phyloP scores from a whole-genome alignment of 23 tunicate genomes.

The Clavelina lepadiformis region DNA sequence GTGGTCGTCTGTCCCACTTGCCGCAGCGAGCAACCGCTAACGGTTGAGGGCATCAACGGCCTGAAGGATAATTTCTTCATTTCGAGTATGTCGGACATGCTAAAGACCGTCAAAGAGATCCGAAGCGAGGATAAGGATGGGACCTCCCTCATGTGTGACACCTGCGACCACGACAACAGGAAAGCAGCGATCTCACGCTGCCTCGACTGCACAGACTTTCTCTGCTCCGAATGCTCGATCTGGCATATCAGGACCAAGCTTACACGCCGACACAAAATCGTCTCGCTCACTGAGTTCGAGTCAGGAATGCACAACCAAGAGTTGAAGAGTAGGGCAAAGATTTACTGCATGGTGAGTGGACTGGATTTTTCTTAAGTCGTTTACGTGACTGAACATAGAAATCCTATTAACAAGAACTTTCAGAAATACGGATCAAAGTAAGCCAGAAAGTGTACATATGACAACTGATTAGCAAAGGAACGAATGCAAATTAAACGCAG shows the following conservation, averaged over 20 bases:
- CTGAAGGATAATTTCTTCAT: slow-evolving; percentile 84
- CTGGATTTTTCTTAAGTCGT: too few relatives aligned
- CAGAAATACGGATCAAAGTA: too few relatives aligned
- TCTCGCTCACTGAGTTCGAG: slow-evolving; percentile 80
- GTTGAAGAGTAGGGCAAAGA: slow-evolving; percentile 85
- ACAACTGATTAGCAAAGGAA: too few relatives aligned
- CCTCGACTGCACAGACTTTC: slow-evolving; percentile 91
- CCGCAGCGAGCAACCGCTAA: slow-evolving; percentile 71
- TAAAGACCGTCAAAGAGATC: slow-evolving; percentile 93
- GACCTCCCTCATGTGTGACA: slow-evolving; percentile 89
- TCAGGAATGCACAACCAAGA: slow-evolving; percentile 96
- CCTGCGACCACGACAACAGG: slow-evolving; percentile 85
- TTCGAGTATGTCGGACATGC: slow-evolving; percentile 94
- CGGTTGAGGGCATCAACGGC: slow-evolving; percentile 66
- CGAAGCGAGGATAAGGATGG: slow-evolving; percentile 85
- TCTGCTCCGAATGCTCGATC: slow-evolving; percentile 84
- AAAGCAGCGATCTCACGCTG: slow-evolving; percentile 74
- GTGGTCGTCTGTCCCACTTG: slow-evolving; percentile 86
- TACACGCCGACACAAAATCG: slow-evolving; percentile 82
- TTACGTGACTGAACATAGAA: too few relatives aligned
- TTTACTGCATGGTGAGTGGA: slow-evolving; percentile 81
- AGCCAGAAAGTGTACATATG: too few relatives aligned
- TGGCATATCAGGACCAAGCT: slow-evolving; percentile 95
- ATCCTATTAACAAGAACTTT: too few relatives aligned
- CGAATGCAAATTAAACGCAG: too few relatives aligned